Base-by-base conservation (phyloP, 2,888 invertebrate species). In the Abrostola triplasia region DNA sequence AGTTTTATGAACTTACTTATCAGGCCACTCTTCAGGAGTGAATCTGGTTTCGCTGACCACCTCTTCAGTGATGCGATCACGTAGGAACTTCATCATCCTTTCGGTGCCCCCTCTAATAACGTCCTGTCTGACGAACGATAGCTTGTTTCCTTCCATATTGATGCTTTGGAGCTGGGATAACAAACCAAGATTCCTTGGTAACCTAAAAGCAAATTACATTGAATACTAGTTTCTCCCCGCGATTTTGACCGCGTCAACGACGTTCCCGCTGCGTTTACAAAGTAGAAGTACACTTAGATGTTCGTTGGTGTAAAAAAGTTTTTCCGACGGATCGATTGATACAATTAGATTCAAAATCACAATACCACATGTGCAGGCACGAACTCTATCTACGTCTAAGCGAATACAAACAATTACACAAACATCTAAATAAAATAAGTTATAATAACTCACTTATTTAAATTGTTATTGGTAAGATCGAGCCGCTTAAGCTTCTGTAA, bases 21-120 rank as follows among this genome's bases (percentile, higher is more conserved):
- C 96, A 5, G 96, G 96, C 93, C 95, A 95, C 7, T 91, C 88
- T 1, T 85, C 83, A 12, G 88, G 81, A 11, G 84, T 79, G 71
- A 76, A 82, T 74, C 90, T 84, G 38, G 90, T 86, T 77, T 95
- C 88, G 40, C 71, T 86, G 10, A 90, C 88, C 44, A 92, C 88
- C 52, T 95, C 95, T 36, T 93, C 91, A 0, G 93, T 87, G 73
- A 95, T 91, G 64, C 96, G 96, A 73, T 97, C 97, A 5, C 96
- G 94, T 40, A 97, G 91, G 84, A 97, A 97, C 86, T 97, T 97
- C 87, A 98, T 95, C 85, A 99, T 96, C 64, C 98, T 92, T 47
- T 95, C 95, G 0, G 98, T 98, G n/a, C 98, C 98, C 65, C 97
- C 96, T 84, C 97, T 96, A 58, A 98, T 95, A 61, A 99, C 96